A percentile compares a stretch with the other conserved stretches of the same genome.
Conservation (phyloP, 2,888 invertebrate genomes). For the Epinotia ramella region DNA sequence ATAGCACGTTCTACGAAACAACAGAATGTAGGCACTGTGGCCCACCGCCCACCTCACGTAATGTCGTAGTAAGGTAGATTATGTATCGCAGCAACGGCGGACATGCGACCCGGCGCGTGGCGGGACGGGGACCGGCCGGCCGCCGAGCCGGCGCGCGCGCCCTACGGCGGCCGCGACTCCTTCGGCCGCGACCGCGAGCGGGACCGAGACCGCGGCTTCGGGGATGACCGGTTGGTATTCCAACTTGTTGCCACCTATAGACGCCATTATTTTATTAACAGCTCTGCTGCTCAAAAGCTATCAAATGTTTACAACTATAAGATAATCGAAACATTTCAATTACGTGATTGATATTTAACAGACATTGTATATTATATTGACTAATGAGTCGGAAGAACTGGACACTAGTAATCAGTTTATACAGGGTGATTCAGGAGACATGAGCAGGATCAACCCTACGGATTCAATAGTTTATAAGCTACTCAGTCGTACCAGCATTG, state of each 20-base stretch:
- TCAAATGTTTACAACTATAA: too few species aligned
- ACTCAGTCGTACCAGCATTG: too few species aligned
- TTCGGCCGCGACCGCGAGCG: conserved; percentile 66
- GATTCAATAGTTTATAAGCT: too few species aligned
- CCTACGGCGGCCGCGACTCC: conserved; percentile 81
- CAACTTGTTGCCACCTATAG: neutral
- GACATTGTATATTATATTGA: too few species aligned
- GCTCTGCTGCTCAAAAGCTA: neutral
- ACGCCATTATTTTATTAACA: neutral
- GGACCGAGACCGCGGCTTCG: conserved; percentile 49
- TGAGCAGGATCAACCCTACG: too few species aligned
- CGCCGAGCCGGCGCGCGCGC: conserved; percentile 74
- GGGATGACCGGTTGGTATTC: conserved; percentile 61
- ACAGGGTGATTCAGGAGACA: too few species aligned
- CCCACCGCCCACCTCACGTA: too few species aligned
- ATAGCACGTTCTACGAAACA: too few species aligned
- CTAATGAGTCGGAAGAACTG: too few species aligned
- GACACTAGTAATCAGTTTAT: too few species aligned
- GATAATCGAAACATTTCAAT: neutral
- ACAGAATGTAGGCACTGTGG: too few species aligned
- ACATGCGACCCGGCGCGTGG: conserved; percentile 81
- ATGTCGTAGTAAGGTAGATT: too few species aligned
- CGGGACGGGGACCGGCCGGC: conserved; percentile 77
- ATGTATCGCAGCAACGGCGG: conserved; percentile 68
- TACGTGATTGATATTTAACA: neutral